Conservation (phyloP, 2,113 vertebrate genomes). For the Ptilonorhynchus violaceus region DNA sequence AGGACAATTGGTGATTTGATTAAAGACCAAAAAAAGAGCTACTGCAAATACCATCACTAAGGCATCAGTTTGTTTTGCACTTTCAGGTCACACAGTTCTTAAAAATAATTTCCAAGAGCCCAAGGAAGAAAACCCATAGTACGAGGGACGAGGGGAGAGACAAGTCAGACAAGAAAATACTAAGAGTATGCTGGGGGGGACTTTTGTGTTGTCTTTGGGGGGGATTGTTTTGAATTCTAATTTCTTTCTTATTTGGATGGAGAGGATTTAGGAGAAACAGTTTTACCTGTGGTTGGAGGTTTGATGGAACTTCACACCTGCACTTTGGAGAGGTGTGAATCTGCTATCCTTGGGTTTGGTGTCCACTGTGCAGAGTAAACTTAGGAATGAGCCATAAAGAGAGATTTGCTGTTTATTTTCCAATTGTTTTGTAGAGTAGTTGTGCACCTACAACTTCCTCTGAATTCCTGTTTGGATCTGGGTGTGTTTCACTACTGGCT, state of each 20-base stretch:
- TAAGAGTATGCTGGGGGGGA: rapidly evolving
- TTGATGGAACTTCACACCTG: background rate
- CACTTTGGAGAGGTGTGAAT: background rate
- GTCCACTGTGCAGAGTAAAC: background rate
- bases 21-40: background rate
- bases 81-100: background rate
- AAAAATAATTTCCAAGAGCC: background rate
- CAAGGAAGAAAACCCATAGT: background rate
- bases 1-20: background rate
- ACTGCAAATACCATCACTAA: background rate
- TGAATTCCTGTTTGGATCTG: background rate
- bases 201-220: background rate
- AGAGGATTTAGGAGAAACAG: background rate
- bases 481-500: background rate
- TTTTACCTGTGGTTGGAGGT: background rate
- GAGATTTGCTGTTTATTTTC: background rate
- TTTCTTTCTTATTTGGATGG: background rate
- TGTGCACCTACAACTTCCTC: background rate
- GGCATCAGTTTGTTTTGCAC: background rate
- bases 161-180: background rate
- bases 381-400: background rate
- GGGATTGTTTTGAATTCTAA: background rate
- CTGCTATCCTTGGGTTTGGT: background rate
- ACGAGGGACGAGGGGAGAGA: background rate
- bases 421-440: background rate